These are phyloP conservation scores for Meloidogyne exigua DNA, from an alignment of 1,140 invertebrate genomes.

Conservation along the genomic window DNA sequence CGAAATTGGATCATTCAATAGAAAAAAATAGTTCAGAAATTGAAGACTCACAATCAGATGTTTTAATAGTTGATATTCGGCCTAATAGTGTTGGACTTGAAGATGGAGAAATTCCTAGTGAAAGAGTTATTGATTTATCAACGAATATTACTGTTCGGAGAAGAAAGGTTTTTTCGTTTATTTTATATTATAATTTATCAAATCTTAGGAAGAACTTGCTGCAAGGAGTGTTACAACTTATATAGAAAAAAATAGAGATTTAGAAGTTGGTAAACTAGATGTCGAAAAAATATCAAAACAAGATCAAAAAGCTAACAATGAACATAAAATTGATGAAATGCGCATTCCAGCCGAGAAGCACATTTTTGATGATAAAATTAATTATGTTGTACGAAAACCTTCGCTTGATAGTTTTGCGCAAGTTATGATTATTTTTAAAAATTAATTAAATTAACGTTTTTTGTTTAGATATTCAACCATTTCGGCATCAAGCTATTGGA, in stretches of 20 bases:
- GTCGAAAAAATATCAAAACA: background rate
- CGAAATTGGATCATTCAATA: background rate
- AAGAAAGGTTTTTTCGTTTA: background rate
- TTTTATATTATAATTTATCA: too few relatives aligned
- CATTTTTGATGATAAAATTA: background rate
- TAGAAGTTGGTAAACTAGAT: background rate
- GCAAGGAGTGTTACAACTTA: background rate
- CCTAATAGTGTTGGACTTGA: background rate
- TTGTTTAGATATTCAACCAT: background rate
- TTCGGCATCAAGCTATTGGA: background rate
- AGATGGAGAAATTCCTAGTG: conserved; percentile 1
- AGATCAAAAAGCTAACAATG: background rate
- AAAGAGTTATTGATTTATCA: background rate
- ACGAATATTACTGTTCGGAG: background rate
- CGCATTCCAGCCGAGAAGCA: background rate
- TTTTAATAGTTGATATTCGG: background rate
- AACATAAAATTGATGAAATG: background rate
- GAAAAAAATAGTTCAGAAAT: background rate
- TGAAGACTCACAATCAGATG: background rate
- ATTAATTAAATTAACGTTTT: background rate
- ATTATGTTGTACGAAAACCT: conserved; percentile 5
- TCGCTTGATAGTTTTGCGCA: conserved; percentile 9
- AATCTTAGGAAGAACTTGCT: background rate
- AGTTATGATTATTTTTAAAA: conserved; percentile 4
- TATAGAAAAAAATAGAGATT: background rate